Conservation (phyloP, 2,888 invertebrate species). For the Aleiodes alternator region DNA sequence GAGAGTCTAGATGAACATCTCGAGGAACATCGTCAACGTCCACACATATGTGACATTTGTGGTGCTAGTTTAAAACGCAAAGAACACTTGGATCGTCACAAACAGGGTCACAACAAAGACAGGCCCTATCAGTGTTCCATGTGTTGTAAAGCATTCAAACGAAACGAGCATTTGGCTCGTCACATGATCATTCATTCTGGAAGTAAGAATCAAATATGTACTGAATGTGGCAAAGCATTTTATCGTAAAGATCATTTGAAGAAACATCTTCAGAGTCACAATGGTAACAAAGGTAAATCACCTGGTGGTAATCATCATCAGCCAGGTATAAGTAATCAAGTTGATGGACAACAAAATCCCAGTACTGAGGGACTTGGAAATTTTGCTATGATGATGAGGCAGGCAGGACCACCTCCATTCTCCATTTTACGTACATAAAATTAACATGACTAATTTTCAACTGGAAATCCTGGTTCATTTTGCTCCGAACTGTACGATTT, state of each 20-base stretch:
- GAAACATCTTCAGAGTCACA: constrained; percentile 88
- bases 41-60: constrained; percentile 87
- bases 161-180: constrained; percentile 88
- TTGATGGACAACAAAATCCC: constrained; percentile 64
- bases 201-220: constrained; percentile 87
- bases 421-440: constrained; percentile 71
- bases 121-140: constrained; percentile 87
- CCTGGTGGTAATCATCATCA: constrained; percentile 65
- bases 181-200: constrained; percentile 91
- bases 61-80: constrained; percentile 87
- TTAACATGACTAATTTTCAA: background rate
- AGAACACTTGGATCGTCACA: constrained; percentile 87
- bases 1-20: constrained; percentile 79
- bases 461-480: too few relatives aligned
- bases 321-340: background rate
- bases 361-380: constrained; percentile 66
- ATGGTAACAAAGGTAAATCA: constrained; percentile 79
- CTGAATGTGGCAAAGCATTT: constrained; percentile 86
- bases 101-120: constrained; percentile 88
- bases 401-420: constrained; percentile 70
- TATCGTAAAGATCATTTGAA: constrained; percentile 88
- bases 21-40: constrained; percentile 86
- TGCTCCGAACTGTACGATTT: too few relatives aligned
- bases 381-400: constrained; percentile 71
- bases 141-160: constrained; percentile 87